phyloP scores from a whole-genome alignment of 2,888 invertebrate genomes.

The Lasioglossum vierecki region DNA sequence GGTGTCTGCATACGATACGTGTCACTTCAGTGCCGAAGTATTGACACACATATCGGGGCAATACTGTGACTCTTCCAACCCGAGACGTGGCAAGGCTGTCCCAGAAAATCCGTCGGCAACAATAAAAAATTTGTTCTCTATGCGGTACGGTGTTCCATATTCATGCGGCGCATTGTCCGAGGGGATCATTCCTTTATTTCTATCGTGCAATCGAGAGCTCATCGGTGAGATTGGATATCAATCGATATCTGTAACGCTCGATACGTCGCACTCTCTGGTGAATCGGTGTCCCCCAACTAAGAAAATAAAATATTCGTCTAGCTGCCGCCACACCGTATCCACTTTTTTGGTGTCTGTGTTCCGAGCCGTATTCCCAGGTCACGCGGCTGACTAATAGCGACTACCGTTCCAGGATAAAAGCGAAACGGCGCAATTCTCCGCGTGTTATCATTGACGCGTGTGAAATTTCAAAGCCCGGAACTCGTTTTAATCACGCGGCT shows the following conservation, averaged over 20 bases:
- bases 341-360: neutral
- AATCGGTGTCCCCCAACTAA: slow-evolving; percentile 16
- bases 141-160: neutral
- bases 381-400: slow-evolving; percentile 49
- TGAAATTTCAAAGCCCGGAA: slow-evolving; percentile 54
- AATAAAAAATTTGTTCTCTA: neutral
- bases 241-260: neutral
- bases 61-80: neutral
- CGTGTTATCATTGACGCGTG: slow-evolving; percentile 58
- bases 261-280: slow-evolving; percentile 6
- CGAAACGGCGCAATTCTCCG: slow-evolving; percentile 44
- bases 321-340: neutral
- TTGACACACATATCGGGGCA: neutral
- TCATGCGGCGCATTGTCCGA: neutral
- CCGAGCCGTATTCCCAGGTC: slow-evolving; percentile 44
- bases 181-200: slow-evolving; percentile 29
- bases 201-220: slow-evolving; percentile 9
- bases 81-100: neutral
- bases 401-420: slow-evolving; percentile 33
- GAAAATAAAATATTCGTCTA: slow-evolving; percentile 41
- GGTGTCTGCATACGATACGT: neutral
- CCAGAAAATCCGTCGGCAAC: neutral
- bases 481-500: slow-evolving; percentile 53
- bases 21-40: neutral
- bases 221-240: slow-evolving; percentile 32